Evolutionary conservation across 1,140 invertebrate species (phyloP), one percentile per base, ranked within the genome.

Genomic region (Hypsibius dujardini): DNA sequence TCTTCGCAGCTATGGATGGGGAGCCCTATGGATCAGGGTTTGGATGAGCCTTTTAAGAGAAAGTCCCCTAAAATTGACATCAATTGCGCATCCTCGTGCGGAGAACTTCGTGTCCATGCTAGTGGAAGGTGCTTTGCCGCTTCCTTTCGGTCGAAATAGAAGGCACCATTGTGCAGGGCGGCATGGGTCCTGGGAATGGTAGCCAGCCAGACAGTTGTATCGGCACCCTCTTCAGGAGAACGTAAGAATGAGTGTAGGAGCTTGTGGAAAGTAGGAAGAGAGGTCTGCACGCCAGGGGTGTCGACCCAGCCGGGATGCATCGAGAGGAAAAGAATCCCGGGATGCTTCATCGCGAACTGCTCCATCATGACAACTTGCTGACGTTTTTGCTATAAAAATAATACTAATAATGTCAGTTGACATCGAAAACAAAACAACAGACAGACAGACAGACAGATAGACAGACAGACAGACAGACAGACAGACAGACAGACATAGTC

Each of bases 221-320:
- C 83, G n/a, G 81, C 81, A 0, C 82, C 83, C 75, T 83, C 76
- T 46, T 79, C 78, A 12, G 80, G 73, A 2, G 80, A 79, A 12
- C 82, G 72, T 69, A 84, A 76, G 47, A 75, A 75, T 46, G 78
- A 76, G 74, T 83, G 79, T 79, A 82, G 82, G 74, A 79, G 79
- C 46, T 77, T 76, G 74, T 82, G 79, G 74, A 83, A 83, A 56
- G 77, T 76, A 1, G 82, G 82, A 77, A 83, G 80, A 15, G 82
- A 76, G 40, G 74, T 75, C 67, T 76, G 74, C 40, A 83, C 79
- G 72, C 79, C 82, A 70, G 79, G 78, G 42, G 82, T 83, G 72
- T 82, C 81, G 2, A 80, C 80, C 83, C 83, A 84, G 45, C 83
- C 83, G 2, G 81, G 82, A 74, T 83, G 82, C 81, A 82, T 82